These are phyloP conservation scores for Rhinoderma darwinii DNA, from an alignment of 2,113 vertebrate genomes.

Conservation along the genomic window DNA sequence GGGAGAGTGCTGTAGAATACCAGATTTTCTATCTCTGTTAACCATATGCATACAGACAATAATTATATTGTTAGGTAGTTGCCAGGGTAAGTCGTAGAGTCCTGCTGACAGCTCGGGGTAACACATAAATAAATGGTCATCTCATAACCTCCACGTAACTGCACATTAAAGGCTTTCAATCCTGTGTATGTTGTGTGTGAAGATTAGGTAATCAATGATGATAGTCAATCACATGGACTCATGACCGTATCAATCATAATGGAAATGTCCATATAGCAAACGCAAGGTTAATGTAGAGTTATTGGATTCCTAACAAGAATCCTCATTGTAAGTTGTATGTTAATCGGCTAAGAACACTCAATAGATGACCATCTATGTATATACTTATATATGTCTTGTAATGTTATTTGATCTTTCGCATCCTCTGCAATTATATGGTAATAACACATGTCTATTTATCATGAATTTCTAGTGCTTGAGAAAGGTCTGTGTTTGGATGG, in stretches of 20 bases:
- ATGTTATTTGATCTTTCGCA: too few species aligned
- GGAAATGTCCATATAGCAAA: not conserved
- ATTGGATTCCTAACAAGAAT: not conserved
- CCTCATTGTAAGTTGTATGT: not conserved
- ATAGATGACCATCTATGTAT: too few species aligned
- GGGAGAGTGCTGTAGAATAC: not conserved
- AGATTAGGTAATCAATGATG: not conserved
- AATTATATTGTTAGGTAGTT: not conserved
- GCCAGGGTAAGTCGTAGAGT: not conserved
- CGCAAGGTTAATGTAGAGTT: not conserved
- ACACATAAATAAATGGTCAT: not conserved
- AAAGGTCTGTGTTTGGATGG: too few species aligned
- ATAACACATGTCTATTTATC: too few species aligned
- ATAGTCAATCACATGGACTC: not conserved
- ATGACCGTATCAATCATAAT: not conserved
- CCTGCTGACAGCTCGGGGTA: not conserved
- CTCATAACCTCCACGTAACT: not conserved
- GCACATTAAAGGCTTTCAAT: not conserved
- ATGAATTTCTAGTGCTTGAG: too few species aligned
- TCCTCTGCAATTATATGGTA: too few species aligned
- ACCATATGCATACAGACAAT: slow-evolving; percentile 33
- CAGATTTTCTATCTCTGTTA: not conserved
- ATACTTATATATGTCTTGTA: too few species aligned
- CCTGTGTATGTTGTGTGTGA: not conserved
- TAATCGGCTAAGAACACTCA: not conserved